Base-by-base conservation (phyloP, 2,797 vertebrate genomes). In the Nyctalus aviator region DNA sequence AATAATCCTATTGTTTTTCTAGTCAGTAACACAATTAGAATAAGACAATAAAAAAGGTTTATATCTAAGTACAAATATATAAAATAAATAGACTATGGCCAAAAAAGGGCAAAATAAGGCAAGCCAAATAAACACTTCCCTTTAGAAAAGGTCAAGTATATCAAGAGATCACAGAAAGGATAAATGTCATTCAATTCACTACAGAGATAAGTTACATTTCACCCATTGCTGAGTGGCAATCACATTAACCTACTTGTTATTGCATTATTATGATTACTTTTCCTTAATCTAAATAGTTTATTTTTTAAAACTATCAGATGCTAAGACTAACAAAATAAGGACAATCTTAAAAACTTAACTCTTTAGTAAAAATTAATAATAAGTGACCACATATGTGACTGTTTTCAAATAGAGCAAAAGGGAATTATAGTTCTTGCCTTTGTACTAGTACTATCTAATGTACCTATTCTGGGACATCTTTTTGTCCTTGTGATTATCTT, bases 1-100 rank as follows among this genome's bases (percentile, higher is more conserved):
- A 78, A 88, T 81, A 92, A 95, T 69, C 32, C 48, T 62, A 88
- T 12, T 86, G 66, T 18, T 94, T 92, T 95, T 85, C 69, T 88
- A 94, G 72, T 53, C 83, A 89, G 57, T 57, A 69, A 89, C 12
- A 79, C 82, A 88, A 86, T 87, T 75, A 86, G n/a, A 91, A 85
- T 84, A 55, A 89, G 59, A 78, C n/a, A 84, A 69, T 10, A 77
- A 55, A 41, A 93, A 93, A 77, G 73, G 41, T 90, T 94, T 46
- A 82, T 71, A 71, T 94, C 78, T 76, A 79, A 83, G 73, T 46
- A 46, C 27, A 86, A 66, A 95, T 37, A 92, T 18, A 90, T 69
- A 81, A 88, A 73, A 91, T 88, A 30, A 68, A 68, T 0, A 79
- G 35, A 83, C 17, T 66, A 66, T n/a, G 13, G 35, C 13, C 37